Evolutionary conservation across 2,797 vertebrate genomes (phyloP).

Genomic region (Saguinus oedipus): DNA sequence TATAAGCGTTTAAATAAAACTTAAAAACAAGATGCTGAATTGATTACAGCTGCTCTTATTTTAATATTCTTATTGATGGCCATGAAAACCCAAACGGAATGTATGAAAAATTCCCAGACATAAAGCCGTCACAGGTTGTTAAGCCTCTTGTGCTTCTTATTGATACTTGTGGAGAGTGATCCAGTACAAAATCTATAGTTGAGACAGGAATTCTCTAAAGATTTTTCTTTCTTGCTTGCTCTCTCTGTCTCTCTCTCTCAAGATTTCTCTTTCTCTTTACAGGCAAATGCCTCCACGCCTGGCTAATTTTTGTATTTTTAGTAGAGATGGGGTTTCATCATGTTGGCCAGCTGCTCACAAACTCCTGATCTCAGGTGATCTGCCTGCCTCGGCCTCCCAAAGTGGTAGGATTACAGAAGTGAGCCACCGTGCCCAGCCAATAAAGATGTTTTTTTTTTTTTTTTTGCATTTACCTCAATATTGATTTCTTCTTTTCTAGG

Average conservation of each 20-base stretch:
- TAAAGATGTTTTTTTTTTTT: too few relatives aligned
- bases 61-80: background rate
- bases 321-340: too few relatives aligned
- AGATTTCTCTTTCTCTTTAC: background rate
- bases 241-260: background rate
- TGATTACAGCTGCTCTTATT: conserved; percentile 10
- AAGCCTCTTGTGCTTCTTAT: conserved; percentile 1
- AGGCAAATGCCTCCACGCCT: too few relatives aligned
- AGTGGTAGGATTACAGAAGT: too few relatives aligned
- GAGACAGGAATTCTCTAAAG: background rate
- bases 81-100: background rate
- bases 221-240: background rate
- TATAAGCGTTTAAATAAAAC: background rate
- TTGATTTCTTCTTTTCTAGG: background rate
- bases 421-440: too few relatives aligned
- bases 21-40: conserved; percentile 44
- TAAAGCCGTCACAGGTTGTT: background rate
- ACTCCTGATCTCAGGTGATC: too few relatives aligned
- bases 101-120: background rate
- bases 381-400: too few relatives aligned
- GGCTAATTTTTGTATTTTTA: too few relatives aligned
- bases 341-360: too few relatives aligned
- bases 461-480: background rate
- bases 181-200: background rate
- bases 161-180: background rate